A percentile compares a stretch with the other conserved stretches of the same genome.
phyloP scores from a whole-genome alignment of 2,888 invertebrate species.

The Sylvicola fuscatus region DNA sequence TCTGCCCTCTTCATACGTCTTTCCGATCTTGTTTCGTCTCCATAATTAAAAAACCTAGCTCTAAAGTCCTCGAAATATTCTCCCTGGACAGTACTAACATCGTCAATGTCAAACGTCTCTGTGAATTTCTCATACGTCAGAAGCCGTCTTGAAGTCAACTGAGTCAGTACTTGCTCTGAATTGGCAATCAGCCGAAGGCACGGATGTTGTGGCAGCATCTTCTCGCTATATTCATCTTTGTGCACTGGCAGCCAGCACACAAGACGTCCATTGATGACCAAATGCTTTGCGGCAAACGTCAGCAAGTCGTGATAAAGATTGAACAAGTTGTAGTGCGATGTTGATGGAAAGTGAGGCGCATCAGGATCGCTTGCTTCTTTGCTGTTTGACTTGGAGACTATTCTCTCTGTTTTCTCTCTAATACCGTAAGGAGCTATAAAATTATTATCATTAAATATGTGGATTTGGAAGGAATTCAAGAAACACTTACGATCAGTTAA shows the following conservation, averaged over 20 bases:
- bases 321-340: conserved; percentile 65
- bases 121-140: conserved; percentile 63
- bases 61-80: conserved; percentile 6
- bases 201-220: conserved; percentile 60
- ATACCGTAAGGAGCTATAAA: conserved; percentile 89
- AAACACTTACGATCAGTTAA: conserved; percentile 75
- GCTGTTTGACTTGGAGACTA: conserved; percentile 22
- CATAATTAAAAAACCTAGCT: conserved; percentile 40
- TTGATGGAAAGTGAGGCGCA: conserved; percentile 62
- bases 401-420: conserved; percentile 74
- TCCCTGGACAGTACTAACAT: conserved; percentile 18
- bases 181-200: conserved; percentile 58
- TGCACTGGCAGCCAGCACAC: conserved; percentile 94
- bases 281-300: conserved; percentile 55
- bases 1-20: conserved; percentile 28
- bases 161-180: conserved; percentile 74
- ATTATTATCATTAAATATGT: no score
- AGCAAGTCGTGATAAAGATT: conserved; percentile 72
- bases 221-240: conserved; percentile 44
- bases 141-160: conserved; percentile 58
- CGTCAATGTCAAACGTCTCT: conserved; percentile 10
- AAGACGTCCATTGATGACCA: conserved; percentile 55
- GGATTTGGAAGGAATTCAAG: background rate
- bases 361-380: conserved; percentile 13
- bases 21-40: conserved; percentile 43